Conservation (phyloP, 2,888 invertebrate genomes). For the Catocala nupta region DNA sequence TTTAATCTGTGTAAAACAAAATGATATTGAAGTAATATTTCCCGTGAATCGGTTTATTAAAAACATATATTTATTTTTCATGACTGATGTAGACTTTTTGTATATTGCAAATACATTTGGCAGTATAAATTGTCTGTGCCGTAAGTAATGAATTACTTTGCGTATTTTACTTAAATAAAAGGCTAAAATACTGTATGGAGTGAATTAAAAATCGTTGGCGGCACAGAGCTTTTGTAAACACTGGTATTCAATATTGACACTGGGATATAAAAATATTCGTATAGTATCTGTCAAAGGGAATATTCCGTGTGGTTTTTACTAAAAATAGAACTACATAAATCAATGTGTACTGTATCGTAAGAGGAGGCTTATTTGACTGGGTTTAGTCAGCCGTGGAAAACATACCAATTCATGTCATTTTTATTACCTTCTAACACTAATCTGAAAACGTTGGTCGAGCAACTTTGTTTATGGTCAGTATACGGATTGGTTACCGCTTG, state of each 20-base stretch:
- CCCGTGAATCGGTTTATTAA: neutral
- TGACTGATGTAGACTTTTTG: neutral
- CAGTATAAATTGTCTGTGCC: neutral
- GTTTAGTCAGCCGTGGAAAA: too few relatives aligned
- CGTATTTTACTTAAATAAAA: neutral
- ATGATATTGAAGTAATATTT: too few relatives aligned
- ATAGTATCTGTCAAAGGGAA: neutral
- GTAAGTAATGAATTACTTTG: constrained; percentile 6
- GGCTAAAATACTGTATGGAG: too few relatives aligned
- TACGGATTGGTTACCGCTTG: too few relatives aligned
- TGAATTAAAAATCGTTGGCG: neutral
- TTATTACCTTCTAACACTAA: too few relatives aligned
- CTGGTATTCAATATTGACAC: constrained; percentile 4
- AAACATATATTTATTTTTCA: constrained; percentile 1
- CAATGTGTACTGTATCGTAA: neutral
- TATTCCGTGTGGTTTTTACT: neutral
- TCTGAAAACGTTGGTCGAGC: too few relatives aligned
- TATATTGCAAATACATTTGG: neutral
- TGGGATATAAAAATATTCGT: neutral
- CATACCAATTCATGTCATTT: too few relatives aligned
- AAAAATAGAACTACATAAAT: constrained; percentile 2
- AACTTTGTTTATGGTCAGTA: too few relatives aligned
- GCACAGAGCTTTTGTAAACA: constrained; percentile 2
- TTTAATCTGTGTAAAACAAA: too few relatives aligned
- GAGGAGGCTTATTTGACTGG: neutral